phyloP scores from a whole-genome alignment of 2,888 invertebrate genomes.

The Agriopis leucophaearia region DNA sequence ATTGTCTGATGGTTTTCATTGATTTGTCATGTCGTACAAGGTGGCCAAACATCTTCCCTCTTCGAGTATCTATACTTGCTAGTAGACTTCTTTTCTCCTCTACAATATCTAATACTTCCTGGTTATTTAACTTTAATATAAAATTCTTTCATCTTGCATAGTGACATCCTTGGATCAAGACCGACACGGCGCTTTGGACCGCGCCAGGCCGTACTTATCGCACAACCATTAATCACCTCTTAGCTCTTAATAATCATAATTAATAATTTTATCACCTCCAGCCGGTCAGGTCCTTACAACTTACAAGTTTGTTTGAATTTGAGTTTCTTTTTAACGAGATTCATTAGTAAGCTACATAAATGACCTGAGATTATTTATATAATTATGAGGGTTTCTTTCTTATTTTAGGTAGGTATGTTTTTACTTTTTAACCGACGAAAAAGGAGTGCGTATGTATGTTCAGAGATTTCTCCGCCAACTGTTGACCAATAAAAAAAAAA shows the following conservation, averaged over 20 bases:
- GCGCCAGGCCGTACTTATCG: constrained; percentile 66
- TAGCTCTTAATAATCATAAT: constrained; percentile 78
- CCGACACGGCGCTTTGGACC: constrained; percentile 38
- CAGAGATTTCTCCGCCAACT: too few relatives aligned
- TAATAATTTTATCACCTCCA: constrained; percentile 80
- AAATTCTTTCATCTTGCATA: constrained; percentile 22
- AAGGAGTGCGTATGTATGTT: too few relatives aligned
- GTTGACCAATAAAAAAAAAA: too few relatives aligned
- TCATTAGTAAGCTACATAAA: constrained; percentile 25
- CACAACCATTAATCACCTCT: constrained; percentile 74
- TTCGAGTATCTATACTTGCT: too few relatives aligned
- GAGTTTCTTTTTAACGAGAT: constrained; percentile 22
- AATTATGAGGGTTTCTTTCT: not conserved
- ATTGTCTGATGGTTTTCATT: too few relatives aligned
- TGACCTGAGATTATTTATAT: not conserved
- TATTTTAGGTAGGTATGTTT: not conserved
- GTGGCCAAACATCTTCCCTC: too few relatives aligned
- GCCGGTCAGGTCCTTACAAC: constrained; percentile 33
- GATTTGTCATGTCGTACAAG: too few relatives aligned
- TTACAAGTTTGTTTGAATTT: constrained; percentile 22
- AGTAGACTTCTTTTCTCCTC: too few relatives aligned
- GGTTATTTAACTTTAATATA: not conserved
- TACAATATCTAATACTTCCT: too few relatives aligned
- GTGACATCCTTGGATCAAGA: constrained; percentile 31
- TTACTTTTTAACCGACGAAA: too few relatives aligned